Evolutionary conservation across 2,888 invertebrate genomes (phyloP).

Genomic region (Tolmerus cingulatus): DNA sequence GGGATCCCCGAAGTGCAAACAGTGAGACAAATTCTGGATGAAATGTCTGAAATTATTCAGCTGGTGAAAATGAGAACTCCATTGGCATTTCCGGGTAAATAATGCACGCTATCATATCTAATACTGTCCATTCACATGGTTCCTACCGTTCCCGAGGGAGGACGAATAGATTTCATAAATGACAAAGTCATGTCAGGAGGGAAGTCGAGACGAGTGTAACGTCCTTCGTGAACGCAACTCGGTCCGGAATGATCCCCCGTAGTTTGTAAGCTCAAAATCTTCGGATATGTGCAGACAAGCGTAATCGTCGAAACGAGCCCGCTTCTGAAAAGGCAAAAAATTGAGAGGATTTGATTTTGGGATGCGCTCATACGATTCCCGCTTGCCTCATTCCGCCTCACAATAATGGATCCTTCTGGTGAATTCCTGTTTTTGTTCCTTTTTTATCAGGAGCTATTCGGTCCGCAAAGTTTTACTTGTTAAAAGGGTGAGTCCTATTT

Average conservation of each 20-base stretch:
- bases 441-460: not conserved
- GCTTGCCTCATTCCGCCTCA: not conserved
- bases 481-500: not conserved
- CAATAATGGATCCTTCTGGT: not conserved
- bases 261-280: conserved; percentile 17
- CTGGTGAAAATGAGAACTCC: conserved; percentile 5
- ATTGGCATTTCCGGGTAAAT: conserved; percentile 25
- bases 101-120: conserved; percentile 19
- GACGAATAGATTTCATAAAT: conserved; percentile 4
- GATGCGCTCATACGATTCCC: not conserved
- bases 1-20: not conserved
- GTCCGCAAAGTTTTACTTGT: not conserved
- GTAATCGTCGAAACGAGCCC: not conserved
- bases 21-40: not conserved
- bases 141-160: not conserved
- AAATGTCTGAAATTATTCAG: conserved; percentile 9
- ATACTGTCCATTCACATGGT: not conserved
- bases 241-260: not conserved
- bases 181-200: conserved; percentile 20
- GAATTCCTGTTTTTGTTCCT: not conserved
- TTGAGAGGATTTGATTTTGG: conserved; percentile 23
- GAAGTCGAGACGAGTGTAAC: conserved; percentile 6
- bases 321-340: not conserved
- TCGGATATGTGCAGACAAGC: conserved; percentile 24
- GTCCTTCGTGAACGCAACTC: not conserved